Percentiles rank a stretch among this genome's conserved stretches.
phyloP scores from a whole-genome alignment of 2,888 invertebrate species.

The Ariolimax columbianus region DNA sequence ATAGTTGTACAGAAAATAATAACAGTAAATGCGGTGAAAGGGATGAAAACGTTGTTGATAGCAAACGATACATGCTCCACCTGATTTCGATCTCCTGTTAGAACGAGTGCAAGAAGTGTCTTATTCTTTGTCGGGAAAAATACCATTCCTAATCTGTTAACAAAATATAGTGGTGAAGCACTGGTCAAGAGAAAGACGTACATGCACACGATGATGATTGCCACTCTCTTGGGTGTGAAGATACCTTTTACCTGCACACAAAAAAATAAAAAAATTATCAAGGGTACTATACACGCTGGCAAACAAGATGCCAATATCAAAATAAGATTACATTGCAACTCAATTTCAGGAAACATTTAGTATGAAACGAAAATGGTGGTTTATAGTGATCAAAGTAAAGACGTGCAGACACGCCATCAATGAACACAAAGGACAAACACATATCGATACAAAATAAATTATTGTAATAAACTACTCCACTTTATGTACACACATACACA shows the following conservation, averaged over 20 bases:
- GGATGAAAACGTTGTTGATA: constrained; percentile 6
- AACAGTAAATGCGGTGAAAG: constrained; percentile 9
- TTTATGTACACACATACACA: too few relatives aligned
- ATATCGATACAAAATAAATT: too few relatives aligned
- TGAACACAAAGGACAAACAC: too few relatives aligned
- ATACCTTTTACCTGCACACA: constrained; percentile 9
- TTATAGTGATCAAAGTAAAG: too few relatives aligned
- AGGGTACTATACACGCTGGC: too few relatives aligned
- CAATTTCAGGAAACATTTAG: too few relatives aligned
- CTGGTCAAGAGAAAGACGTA: neutral
- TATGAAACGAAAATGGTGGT: too few relatives aligned
- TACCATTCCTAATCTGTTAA: constrained; percentile 13
- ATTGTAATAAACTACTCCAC: too few relatives aligned
- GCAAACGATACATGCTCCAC: constrained; percentile 2
- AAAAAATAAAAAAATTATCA: neutral
- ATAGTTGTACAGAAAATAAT: neutral
- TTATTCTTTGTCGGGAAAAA: constrained; percentile 11
- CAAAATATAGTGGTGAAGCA: constrained; percentile 11
- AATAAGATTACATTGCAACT: too few relatives aligned
- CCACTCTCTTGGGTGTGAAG: constrained; percentile 14
- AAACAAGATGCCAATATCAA: too few relatives aligned
- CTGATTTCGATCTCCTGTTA: neutral
- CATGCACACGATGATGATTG: constrained; percentile 11
- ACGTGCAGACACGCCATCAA: too few relatives aligned
- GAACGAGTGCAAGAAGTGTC: neutral